Evolutionary conservation across 2,888 invertebrate genomes (phyloP).

Genomic region (Latheticus oryzae): DNA sequence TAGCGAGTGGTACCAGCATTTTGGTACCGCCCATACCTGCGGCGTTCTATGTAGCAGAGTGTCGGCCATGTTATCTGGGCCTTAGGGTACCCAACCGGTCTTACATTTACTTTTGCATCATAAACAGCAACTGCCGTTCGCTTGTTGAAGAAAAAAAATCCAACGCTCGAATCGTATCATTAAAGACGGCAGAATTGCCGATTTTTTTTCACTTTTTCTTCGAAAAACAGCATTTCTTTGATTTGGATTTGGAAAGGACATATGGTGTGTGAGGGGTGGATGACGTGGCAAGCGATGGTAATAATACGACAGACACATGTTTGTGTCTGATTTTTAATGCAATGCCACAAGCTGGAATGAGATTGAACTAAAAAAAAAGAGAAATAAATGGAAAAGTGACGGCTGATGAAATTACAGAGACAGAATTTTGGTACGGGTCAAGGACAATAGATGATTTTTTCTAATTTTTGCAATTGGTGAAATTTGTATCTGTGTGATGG

Average conservation of each 20-base stretch:
- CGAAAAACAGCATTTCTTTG: too few species aligned
- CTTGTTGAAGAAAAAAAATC: slow-evolving; percentile 33
- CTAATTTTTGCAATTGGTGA: background rate
- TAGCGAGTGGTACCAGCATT: slow-evolving; percentile 43
- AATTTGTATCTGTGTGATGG: slow-evolving; percentile 19
- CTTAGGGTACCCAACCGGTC: slow-evolving; percentile 49
- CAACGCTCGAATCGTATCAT: slow-evolving; percentile 33
- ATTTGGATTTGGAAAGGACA: too few species aligned
- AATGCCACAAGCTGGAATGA: too few species aligned
- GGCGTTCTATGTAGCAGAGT: slow-evolving; percentile 55
- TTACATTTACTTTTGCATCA: slow-evolving; percentile 46
- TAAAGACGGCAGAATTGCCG: slow-evolving; percentile 24
- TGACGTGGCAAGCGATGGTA: too few species aligned
- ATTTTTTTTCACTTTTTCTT: too few species aligned
- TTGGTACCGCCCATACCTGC: slow-evolving; percentile 53
- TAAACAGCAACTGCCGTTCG: slow-evolving; percentile 44
- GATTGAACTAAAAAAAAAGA: too few species aligned
- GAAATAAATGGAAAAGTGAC: too few species aligned
- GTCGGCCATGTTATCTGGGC: slow-evolving; percentile 52
- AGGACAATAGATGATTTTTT: slow-evolving; percentile 3
- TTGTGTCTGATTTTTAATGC: too few species aligned
- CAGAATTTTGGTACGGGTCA: too few species aligned
- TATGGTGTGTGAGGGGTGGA: too few species aligned
- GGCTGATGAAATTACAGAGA: too few species aligned
- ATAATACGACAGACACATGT: too few species aligned